Percentiles rank a stretch among this genome's conserved stretches.
Evolutionary conservation across 2,888 invertebrate species (phyloP).

Genomic region (Amblyteles armatorius): DNA sequence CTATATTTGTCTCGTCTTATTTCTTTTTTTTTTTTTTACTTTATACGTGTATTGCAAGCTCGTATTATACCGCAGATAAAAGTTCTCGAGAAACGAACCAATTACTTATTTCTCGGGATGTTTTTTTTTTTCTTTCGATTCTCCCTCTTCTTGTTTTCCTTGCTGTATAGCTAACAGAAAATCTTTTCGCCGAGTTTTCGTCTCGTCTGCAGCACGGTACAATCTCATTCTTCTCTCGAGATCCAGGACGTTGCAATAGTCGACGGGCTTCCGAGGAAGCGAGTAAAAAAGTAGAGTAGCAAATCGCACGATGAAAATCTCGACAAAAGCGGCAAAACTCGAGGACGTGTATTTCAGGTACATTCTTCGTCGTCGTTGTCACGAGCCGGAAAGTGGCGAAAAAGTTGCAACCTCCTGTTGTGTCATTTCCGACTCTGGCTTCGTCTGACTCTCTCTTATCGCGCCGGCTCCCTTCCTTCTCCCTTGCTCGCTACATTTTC

Average conservation of each 20-base stretch:
- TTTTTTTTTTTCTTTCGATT: conserved; percentile 11
- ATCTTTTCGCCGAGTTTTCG: conserved; percentile 61
- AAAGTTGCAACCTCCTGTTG: conserved; percentile 24
- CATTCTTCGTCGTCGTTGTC: not conserved
- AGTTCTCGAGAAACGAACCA: conserved; percentile 56
- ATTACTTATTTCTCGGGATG: conserved; percentile 52
- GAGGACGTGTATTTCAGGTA: conserved; percentile 17
- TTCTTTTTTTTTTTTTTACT: conserved; percentile 24
- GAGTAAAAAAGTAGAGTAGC: conserved; percentile 6
- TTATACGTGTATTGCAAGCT: not conserved
- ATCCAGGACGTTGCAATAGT: conserved; percentile 10
- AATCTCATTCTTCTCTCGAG: conserved; percentile 40
- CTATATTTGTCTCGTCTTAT: not conserved
- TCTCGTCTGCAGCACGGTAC: conserved; percentile 1
- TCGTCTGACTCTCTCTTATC: not conserved
- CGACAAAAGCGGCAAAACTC: not conserved
- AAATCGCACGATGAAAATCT: conserved; percentile 35
- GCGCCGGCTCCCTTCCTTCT: conserved; percentile 1
- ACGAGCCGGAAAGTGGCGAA: conserved; percentile 1
- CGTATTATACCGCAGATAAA: conserved; percentile 29
- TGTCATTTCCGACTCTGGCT: not conserved
- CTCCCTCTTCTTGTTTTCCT: conserved; percentile 37
- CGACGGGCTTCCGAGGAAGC: conserved; percentile 7
- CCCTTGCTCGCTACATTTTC: conserved; percentile 45
- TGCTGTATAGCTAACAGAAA: conserved; percentile 30